These are phyloP conservation scores for Eulemur rubriventer DNA, from an alignment of 2,797 vertebrate genomes.

Conservation along the genomic window DNA sequence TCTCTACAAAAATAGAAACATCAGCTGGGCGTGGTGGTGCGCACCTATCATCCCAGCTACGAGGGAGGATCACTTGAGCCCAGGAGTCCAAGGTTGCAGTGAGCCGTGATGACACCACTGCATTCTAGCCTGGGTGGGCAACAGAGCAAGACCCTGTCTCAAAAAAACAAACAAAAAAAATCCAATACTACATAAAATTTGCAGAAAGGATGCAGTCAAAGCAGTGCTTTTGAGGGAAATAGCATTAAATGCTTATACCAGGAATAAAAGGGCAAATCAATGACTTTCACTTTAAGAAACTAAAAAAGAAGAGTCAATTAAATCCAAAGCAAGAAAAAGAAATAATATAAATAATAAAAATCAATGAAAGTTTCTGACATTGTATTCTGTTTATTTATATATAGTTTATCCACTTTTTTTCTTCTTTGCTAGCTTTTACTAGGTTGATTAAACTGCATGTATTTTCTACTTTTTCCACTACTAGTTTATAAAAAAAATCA, in stretches of 20 bases:
- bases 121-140: neutral
- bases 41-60: no score
- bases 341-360: neutral
- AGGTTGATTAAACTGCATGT: neutral
- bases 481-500: neutral
- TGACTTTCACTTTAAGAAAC: neutral
- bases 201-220: neutral
- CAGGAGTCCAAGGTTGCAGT: neutral
- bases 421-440: neutral
- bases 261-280: neutral
- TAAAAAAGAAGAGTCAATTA: neutral
- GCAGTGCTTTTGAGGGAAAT: neutral
- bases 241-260: neutral
- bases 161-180: neutral
- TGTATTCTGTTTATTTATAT: neutral
- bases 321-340: neutral
- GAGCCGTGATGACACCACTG: neutral
- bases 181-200: neutral
- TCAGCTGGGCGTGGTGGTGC: neutral
- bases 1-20: neutral
- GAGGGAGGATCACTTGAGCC: neutral
- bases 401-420: neutral
- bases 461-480: neutral
- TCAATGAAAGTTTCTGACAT: neutral
- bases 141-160: neutral